Evolutionary conservation across 1,140 invertebrate genomes (phyloP), one percentile per base, ranked within the genome.

Genomic region (Drosophila saltans): DNA sequence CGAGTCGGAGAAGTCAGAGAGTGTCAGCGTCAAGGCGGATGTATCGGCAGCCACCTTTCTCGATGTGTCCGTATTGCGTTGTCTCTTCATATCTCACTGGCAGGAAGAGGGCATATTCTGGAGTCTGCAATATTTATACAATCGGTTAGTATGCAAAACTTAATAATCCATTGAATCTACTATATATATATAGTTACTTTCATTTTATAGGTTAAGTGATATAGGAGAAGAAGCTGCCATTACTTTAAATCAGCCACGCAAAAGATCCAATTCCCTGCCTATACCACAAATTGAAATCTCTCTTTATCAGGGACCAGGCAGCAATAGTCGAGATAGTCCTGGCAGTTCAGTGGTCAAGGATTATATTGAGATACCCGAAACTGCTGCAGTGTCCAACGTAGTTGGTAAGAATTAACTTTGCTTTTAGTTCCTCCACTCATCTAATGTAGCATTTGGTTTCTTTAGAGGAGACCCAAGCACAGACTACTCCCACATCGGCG

Each of bases 51-150:
- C 99, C 1, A 99, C 98, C 40, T 99, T 98, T 91, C 92, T 99
- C 28, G 99, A 99, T 93, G 97, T 99, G 9, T 97, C 98, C 10
- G 98, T 99, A 4, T 91, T 99, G 26, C 94, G 98, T 61, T 99
- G 98, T 93, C 94, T 99, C n/a, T 99, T 99, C 92, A 97, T 98
- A 69, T 95, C 97, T 0, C 97, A 99, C 89, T 99, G 99, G 99
- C 96, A 97, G 83, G 98, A 99, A 92, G 98, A 99, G 93, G 99
- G 99, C 1, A 96, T 99, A 30, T 97, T 96, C 93, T 99, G 99
- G 99, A 98, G 97, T 30, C 92, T 99, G n/a, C 96, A 98, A 91
- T 99, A 96, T 93, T 93, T 98, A 52, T 97, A 97, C 77, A 97
- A 97, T 85, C 95, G 97, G 97, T 64, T 26, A 1, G 43, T 24